Evolutionary conservation across 2,113 vertebrate species (phyloP).

Genomic region (Oostethus manadensis): DNA sequence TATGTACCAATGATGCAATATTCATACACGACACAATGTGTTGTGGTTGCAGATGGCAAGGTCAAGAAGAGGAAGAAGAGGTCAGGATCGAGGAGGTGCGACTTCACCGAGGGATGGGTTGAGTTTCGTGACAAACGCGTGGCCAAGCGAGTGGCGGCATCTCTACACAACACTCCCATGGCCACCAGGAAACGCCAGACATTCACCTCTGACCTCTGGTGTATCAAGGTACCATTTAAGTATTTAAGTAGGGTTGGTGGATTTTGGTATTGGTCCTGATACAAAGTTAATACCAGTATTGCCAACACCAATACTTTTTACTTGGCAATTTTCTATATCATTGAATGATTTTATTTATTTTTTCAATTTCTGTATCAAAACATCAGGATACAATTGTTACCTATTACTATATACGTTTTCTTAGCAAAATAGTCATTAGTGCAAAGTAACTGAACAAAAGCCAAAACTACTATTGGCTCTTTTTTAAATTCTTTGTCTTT

Average conservation of each 20-base stretch:
- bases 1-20: neutral
- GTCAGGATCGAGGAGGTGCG: slow-evolving; percentile 65
- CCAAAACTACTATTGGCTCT: too few relatives aligned
- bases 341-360: too few relatives aligned
- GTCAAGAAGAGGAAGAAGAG: slow-evolving; percentile 73
- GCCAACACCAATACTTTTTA: too few relatives aligned
- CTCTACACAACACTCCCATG: slow-evolving; percentile 83
- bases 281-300: too few relatives aligned
- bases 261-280: too few relatives aligned
- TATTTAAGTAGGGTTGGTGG: neutral
- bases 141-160: slow-evolving; percentile 78
- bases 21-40: rapidly evolving
- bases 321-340: too few relatives aligned
- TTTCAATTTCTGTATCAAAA: too few relatives aligned
- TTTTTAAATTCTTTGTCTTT: too few relatives aligned
- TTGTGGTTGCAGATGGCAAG: slow-evolving; percentile 38
- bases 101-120: slow-evolving; percentile 86
- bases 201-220: slow-evolving; percentile 81
- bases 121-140: slow-evolving; percentile 85
- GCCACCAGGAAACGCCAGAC: slow-evolving; percentile 73
- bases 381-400: too few relatives aligned
- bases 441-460: too few relatives aligned
- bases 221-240: slow-evolving; percentile 75
- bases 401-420: too few relatives aligned
- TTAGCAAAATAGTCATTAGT: too few relatives aligned